Evolutionary conservation across 2,113 vertebrate genomes (phyloP).

Genomic region (Circaetus gallicus): DNA sequence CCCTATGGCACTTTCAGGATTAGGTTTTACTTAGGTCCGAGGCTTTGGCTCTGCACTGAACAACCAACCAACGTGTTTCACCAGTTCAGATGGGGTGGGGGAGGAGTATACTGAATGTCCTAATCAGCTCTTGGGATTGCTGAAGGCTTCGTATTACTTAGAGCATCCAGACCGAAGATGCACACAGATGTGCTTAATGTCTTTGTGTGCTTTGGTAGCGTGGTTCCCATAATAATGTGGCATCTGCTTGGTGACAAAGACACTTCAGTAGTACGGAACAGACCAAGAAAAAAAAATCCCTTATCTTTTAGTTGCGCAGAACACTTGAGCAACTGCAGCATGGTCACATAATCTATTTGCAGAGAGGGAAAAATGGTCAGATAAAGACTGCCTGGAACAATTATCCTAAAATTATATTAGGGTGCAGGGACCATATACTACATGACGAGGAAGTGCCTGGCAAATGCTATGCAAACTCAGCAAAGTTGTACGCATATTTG

Average conservation of each 20-base stretch:
- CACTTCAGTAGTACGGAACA: background rate
- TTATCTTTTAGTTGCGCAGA: background rate
- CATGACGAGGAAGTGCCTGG: background rate
- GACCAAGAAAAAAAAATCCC: background rate
- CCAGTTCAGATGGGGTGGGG: background rate
- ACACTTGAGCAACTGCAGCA: background rate
- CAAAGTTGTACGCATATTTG: background rate
- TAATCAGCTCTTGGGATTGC: background rate
- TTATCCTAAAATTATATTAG: background rate
- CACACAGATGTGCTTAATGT: background rate
- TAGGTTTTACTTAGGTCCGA: background rate
- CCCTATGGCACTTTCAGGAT: background rate
- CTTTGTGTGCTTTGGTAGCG: background rate
- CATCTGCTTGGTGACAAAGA: background rate
- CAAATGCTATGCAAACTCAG: background rate
- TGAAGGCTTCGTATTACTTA: background rate
- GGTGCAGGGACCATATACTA: background rate
- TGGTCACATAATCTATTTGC: background rate
- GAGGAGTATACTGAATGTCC: background rate
- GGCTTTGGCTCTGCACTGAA: background rate
- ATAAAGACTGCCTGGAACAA: background rate
- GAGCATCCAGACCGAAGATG: background rate
- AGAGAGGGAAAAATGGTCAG: background rate
- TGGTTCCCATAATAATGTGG: background rate
- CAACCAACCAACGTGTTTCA: background rate